Conservation (phyloP, 2,113 vertebrate genomes). For the Lates calcarifer region DNA sequence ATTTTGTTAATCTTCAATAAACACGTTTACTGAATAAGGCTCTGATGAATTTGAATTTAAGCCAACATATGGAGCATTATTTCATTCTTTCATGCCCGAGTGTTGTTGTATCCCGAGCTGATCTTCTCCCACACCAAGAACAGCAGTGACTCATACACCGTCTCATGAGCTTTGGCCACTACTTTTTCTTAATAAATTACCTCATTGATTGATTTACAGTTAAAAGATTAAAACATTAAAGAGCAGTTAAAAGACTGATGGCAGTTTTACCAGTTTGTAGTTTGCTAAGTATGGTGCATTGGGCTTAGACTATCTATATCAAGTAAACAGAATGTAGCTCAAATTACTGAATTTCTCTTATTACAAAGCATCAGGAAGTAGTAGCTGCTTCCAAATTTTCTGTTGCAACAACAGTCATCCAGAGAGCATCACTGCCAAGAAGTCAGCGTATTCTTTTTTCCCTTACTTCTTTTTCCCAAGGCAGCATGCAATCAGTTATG, state of each 20-base stretch:
- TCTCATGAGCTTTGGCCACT: neutral
- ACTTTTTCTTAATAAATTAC: constrained; percentile 1
- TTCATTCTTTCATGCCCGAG: neutral
- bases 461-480: neutral
- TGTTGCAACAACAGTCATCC: neutral
- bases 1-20: neutral
- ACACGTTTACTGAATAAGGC: neutral
- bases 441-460: neutral
- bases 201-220: constrained; percentile 17
- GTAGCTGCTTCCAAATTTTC: neutral
- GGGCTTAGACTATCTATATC: neutral
- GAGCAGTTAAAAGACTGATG: constrained; percentile 1
- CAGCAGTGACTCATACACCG: neutral
- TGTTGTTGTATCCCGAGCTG: neutral
- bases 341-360: neutral
- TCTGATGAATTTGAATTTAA: neutral
- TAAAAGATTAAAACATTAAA: neutral
- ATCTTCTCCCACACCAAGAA: neutral
- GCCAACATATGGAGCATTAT: neutral
- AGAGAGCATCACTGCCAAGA: neutral
- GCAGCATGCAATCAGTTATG: neutral
- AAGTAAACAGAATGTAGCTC: neutral
- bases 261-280: neutral
- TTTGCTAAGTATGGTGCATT: constrained; percentile 9
- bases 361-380: neutral